These are phyloP conservation scores for Papilio demoleus DNA, from an alignment of 2,888 invertebrate species.

Conservation along the genomic window DNA sequence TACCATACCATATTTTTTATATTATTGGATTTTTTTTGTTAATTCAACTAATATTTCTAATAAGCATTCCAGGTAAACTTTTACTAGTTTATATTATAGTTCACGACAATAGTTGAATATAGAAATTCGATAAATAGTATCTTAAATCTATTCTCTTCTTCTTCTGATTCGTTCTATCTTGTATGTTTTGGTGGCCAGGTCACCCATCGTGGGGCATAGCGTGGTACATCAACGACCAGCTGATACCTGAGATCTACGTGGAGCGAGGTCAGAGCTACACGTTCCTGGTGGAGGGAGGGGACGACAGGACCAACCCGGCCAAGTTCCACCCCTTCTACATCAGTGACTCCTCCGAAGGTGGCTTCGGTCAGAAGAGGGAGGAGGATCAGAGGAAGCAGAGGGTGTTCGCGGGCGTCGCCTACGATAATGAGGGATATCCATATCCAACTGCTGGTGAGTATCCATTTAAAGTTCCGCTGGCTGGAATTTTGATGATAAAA, in stretches of 20 bases:
- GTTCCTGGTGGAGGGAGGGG: constrained; percentile 93
- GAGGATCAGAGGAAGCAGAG: constrained; percentile 87
- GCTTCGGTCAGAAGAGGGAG: constrained; percentile 90
- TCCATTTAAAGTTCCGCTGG: neutral
- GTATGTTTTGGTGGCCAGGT: no score
- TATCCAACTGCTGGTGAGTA: constrained; percentile 88
- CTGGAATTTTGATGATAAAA: no score
- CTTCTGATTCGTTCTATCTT: no score
- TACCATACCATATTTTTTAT: no score
- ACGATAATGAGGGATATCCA: constrained; percentile 89
- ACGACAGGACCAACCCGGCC: constrained; percentile 90
- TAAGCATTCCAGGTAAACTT: no score
- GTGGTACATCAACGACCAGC: constrained; percentile 95
- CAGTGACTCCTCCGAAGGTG: constrained; percentile 93
- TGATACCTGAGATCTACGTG: constrained; percentile 95
- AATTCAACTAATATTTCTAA: no score
- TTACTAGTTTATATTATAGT: no score
- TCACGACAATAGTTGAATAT: no score
- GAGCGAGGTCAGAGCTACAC: constrained; percentile 94
- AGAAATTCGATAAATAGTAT: no score
- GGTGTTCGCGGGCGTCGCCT: constrained; percentile 92
- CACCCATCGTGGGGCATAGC: constrained; percentile 94
- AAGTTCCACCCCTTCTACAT: constrained; percentile 97
- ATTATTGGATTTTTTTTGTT: no score
- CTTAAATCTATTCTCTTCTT: no score